Evolutionary conservation across 2,888 invertebrate genomes (phyloP).

Genomic region (Andrena praecox): DNA sequence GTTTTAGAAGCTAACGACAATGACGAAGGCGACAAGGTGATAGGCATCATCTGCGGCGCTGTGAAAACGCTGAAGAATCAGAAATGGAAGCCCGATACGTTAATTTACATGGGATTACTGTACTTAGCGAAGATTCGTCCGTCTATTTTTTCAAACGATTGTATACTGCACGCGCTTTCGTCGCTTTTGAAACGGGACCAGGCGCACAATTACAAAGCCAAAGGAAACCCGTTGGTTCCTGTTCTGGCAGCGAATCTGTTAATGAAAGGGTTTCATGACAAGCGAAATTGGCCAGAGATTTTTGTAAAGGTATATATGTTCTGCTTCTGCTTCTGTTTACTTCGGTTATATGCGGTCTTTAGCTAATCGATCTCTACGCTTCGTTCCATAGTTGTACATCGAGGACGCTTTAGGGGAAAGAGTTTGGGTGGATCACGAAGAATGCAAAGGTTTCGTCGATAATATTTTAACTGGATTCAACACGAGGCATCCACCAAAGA

Average conservation of each 20-base stretch:
- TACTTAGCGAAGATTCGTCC: constrained; percentile 93
- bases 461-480: constrained; percentile 95
- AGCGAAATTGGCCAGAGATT: constrained; percentile 95
- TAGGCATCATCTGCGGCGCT: constrained; percentile 94
- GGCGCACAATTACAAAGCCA: constrained; percentile 90
- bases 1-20: constrained; percentile 91
- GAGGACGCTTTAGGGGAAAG: constrained; percentile 98
- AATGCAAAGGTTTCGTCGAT: constrained; percentile 96
- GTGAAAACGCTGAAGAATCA: constrained; percentile 92
- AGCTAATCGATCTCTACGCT: constrained; percentile 8
- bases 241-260: constrained; percentile 94
- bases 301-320: constrained; percentile 91
- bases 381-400: constrained; percentile 90
- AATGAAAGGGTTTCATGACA: constrained; percentile 92
- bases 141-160: constrained; percentile 91
- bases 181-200: constrained; percentile 93
- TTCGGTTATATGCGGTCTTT: constrained; percentile 1
- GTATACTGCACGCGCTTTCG: constrained; percentile 91
- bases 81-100: constrained; percentile 93
- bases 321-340: background rate
- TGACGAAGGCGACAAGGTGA: constrained; percentile 92
- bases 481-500: constrained; percentile 91
- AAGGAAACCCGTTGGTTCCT: constrained; percentile 92
- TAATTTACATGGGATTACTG: constrained; percentile 91
- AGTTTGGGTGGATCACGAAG: constrained; percentile 96